A percentile compares a stretch with the other conserved stretches of the same genome.
These are phyloP conservation scores for Gallinago media DNA, from an alignment of 2,113 vertebrate genomes.

Conservation along the genomic window DNA sequence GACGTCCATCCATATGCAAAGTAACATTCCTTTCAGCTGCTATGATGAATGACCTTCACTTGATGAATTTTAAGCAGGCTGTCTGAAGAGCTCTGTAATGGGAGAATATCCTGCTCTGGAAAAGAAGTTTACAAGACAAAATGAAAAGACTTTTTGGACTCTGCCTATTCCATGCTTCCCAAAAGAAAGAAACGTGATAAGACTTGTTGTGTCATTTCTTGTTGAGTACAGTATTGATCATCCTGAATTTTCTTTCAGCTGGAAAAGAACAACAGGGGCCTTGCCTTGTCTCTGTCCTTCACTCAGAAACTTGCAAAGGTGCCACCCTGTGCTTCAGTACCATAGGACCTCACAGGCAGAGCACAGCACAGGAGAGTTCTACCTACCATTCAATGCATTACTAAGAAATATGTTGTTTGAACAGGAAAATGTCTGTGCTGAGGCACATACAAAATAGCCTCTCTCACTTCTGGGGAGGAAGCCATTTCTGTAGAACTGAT, in stretches of 20 bases:
- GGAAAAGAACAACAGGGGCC: background rate
- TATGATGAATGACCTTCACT: background rate
- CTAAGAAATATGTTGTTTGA: background rate
- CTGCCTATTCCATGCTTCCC: background rate
- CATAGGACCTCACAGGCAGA: background rate
- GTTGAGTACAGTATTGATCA: background rate
- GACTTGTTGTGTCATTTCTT: background rate
- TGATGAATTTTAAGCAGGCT: constrained; percentile 15
- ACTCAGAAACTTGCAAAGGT: background rate
- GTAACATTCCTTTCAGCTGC: background rate
- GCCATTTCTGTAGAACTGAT: background rate
- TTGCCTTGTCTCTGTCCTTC: background rate
- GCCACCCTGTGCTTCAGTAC: background rate
- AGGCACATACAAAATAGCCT: background rate
- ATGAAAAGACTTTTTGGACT: background rate
- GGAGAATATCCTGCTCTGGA: background rate
- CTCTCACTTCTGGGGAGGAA: background rate
- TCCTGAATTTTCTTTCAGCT: background rate
- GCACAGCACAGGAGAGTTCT: background rate
- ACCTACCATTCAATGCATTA: background rate
- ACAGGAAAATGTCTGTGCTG: background rate
- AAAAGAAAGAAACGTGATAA: background rate
- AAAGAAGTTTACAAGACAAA: background rate
- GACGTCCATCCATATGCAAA: constrained; percentile 25
- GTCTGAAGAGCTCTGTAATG: background rate